Conservation (phyloP, 2,113 vertebrate species). For the Mesocricetus auratus region DNA sequence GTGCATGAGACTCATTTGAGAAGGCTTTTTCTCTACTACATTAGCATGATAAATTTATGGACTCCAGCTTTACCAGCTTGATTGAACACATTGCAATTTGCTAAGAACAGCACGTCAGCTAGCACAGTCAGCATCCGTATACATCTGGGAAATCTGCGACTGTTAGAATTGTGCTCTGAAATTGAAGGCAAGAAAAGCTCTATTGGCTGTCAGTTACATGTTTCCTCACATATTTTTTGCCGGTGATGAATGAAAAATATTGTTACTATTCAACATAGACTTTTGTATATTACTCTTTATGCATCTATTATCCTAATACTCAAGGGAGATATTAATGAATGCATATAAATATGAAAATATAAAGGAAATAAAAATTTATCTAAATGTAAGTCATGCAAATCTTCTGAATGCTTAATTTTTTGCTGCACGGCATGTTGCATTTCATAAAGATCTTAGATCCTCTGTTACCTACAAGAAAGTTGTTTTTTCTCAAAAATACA, state of each 20-base stretch:
- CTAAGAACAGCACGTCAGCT: slow-evolving; percentile 82
- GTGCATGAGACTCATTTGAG: not conserved
- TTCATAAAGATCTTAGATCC: slow-evolving; percentile 3
- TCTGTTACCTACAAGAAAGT: not conserved
- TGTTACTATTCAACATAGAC: not conserved
- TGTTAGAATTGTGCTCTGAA: slow-evolving; percentile 64
- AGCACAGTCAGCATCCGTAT: slow-evolving; percentile 81
- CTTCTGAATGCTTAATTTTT: not conserved
- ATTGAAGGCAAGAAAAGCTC: slow-evolving; percentile 70
- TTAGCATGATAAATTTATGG: slow-evolving; percentile 83
- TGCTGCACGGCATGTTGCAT: not conserved
- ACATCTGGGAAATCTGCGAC: slow-evolving; percentile 82
- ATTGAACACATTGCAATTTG: slow-evolving; percentile 84
- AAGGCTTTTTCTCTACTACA: slow-evolving; percentile 60
- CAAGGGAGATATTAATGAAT: not conserved
- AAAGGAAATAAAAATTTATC: not conserved
- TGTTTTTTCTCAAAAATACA: not conserved
- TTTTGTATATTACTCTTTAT: not conserved
- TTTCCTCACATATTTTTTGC: slow-evolving; percentile 37
- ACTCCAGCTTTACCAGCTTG: slow-evolving; percentile 79
- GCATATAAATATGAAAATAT: not conserved
- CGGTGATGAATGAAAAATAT: slow-evolving; percentile 49
- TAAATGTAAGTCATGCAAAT: not conserved
- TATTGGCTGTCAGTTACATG: slow-evolving; percentile 75
- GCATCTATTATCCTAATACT: not conserved